phyloP scores from a whole-genome alignment of 2,113 vertebrate genomes.

The Oxyura jamaicensis region DNA sequence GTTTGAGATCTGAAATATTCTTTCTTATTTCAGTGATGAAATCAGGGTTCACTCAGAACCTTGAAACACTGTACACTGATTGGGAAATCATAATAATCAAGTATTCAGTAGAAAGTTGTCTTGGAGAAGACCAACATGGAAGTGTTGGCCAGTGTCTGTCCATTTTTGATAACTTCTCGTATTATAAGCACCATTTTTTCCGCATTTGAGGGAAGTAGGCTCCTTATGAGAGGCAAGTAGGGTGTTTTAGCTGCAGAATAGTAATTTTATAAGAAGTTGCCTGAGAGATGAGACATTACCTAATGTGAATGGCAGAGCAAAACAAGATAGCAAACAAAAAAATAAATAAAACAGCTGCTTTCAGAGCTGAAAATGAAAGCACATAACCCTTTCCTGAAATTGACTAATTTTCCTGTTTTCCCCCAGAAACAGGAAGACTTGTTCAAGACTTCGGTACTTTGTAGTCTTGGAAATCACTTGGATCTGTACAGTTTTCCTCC shows the following conservation, averaged over 20 bases:
- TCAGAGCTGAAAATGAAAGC: not conserved
- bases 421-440: not conserved
- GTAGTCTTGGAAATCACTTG: not conserved
- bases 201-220: not conserved
- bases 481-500: not conserved
- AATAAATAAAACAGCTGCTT: not conserved
- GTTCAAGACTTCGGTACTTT: not conserved
- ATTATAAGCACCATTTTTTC: not conserved
- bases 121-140: not conserved
- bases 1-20: not conserved
- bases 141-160: not conserved
- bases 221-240: not conserved
- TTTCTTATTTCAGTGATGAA: not conserved
- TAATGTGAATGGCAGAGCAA: not conserved
- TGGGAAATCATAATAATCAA: not conserved
- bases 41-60: not conserved
- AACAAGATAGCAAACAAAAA: not conserved
- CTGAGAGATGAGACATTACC: not conserved
- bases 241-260: not conserved
- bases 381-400: not conserved
- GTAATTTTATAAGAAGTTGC: not conserved
- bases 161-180: not conserved
- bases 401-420: not conserved
- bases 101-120: not conserved
- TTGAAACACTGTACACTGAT: not conserved